Percentiles rank a stretch among this genome's conserved stretches.
Conservation (phyloP, 2,113 vertebrate genomes). For the Ivindomyrus marchei region DNA sequence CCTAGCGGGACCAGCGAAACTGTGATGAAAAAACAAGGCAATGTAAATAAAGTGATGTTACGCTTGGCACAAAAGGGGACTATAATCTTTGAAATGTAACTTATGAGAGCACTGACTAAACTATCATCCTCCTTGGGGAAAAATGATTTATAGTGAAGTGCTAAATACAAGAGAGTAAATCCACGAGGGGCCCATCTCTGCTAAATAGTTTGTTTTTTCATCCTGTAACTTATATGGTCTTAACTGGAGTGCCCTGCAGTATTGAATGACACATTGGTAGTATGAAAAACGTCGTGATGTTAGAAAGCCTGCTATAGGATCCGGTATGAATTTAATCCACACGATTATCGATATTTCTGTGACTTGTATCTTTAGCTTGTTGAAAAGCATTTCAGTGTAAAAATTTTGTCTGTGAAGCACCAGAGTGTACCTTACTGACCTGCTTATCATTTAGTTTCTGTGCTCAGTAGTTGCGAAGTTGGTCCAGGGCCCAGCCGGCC, state of each 20-base stretch:
- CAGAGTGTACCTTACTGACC: not conserved
- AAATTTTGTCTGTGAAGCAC: not conserved
- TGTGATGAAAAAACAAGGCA: constrained; percentile 29
- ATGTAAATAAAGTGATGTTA: constrained; percentile 36
- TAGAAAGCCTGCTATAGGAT: not conserved
- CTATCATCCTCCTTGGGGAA: constrained; percentile 18
- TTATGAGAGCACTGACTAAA: constrained; percentile 23
- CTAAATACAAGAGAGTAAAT: constrained; percentile 13
- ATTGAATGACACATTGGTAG: not conserved
- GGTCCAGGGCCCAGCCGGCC: not conserved
- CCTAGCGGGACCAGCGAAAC: constrained; percentile 24
- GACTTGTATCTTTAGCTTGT: not conserved
- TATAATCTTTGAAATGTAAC: constrained; percentile 29
- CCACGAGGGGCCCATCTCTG: constrained; percentile 22
- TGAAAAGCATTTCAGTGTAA: not conserved
- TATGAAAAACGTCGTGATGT: not conserved
- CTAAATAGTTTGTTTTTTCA: constrained; percentile 19
- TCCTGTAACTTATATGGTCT: constrained; percentile 22
- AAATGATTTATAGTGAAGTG: constrained; percentile 22
- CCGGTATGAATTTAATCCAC: not conserved
- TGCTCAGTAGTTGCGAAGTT: not conserved
- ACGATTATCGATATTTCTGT: constrained; percentile 1
- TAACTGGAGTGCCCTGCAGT: not conserved
- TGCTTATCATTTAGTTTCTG: not conserved
- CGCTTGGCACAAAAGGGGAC: constrained; percentile 32